A percentile compares a stretch with the other conserved stretches of the same genome.
Evolutionary conservation across 2,888 invertebrate species (phyloP).

Genomic region (Conistra vaccinii): DNA sequence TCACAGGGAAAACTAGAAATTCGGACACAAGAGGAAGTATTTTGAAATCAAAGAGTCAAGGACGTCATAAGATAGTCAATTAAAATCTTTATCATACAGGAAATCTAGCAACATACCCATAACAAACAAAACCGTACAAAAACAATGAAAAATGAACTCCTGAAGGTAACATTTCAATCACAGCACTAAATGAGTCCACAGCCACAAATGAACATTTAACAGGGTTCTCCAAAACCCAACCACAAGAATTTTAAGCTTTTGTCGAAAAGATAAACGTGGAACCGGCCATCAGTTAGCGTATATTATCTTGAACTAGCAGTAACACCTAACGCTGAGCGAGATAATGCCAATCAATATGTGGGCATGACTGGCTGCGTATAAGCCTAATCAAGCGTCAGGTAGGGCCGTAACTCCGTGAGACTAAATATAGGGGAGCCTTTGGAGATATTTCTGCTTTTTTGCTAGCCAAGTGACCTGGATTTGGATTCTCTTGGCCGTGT

Average conservation of each 20-base stretch:
- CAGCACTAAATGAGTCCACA: constrained; percentile 64
- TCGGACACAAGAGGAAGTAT: background rate
- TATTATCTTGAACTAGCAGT: constrained; percentile 86
- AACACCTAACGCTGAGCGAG: constrained; percentile 71
- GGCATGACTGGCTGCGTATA: constrained; percentile 76
- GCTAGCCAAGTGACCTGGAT: constrained; percentile 73
- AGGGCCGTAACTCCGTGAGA: constrained; percentile 65
- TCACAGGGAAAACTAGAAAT: background rate
- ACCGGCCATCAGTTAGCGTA: constrained; percentile 83
- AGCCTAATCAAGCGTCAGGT: constrained; percentile 81
- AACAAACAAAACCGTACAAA: constrained; percentile 49
- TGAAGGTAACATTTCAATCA: constrained; percentile 56
- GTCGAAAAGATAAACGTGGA: constrained; percentile 65
- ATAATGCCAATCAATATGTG: constrained; percentile 86
- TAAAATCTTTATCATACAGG: background rate
- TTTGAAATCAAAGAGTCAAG: background rate
- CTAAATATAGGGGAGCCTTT: constrained; percentile 75
- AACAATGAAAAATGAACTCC: constrained; percentile 46
- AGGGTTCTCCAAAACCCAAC: constrained; percentile 61
- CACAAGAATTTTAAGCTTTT: constrained; percentile 58
- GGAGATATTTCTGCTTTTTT: constrained; percentile 67
- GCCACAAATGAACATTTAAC: constrained; percentile 66
- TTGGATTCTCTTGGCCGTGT: constrained; percentile 54
- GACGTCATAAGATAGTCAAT: constrained; percentile 2
- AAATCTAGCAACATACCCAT: constrained; percentile 50